A percentile compares a stretch with the other conserved stretches of the same genome.
phyloP scores from a whole-genome alignment of 2,888 invertebrate species.

The Aphelenchoides bicaudatus region DNA sequence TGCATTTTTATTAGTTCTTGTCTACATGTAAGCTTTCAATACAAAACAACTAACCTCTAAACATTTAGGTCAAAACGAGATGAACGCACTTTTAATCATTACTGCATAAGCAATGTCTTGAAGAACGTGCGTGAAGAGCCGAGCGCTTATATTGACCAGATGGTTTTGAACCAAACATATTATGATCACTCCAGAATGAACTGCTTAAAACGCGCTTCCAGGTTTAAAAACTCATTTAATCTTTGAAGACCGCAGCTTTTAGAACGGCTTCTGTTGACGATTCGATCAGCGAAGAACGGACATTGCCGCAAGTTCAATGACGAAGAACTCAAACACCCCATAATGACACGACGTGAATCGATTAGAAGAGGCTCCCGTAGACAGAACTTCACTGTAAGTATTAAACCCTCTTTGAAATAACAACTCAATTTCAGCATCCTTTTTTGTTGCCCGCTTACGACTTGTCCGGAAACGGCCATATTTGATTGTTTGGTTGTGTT shows the following conservation, averaged over 20 bases:
- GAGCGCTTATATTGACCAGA: slow-evolving; percentile 19
- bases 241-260: background rate
- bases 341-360: no score
- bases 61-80: slow-evolving; percentile 59
- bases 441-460: slow-evolving; percentile 18
- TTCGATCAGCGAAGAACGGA: slow-evolving; percentile 22
- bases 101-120: slow-evolving; percentile 41
- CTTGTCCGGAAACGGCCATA: slow-evolving; percentile 15
- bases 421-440: slow-evolving; percentile 12
- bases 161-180: slow-evolving; percentile 25
- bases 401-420: background rate
- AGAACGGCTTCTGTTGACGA: slow-evolving; percentile 32
- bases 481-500: no score
- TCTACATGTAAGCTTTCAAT: no score
- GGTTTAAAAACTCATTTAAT: slow-evolving; percentile 11
- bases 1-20: slow-evolving; percentile 55
- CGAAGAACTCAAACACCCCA: slow-evolving; percentile 19
- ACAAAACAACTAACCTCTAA: no score
- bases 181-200: slow-evolving; percentile 32
- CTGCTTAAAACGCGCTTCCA: slow-evolving; percentile 32
- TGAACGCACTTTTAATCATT: slow-evolving; percentile 57
- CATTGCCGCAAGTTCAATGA: background rate
- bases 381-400: background rate
- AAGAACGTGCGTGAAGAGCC: slow-evolving; percentile 22
- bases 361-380: slow-evolving; percentile 7